Evolutionary conservation across 35 echinoderm and acorn worm species (phyloP), one percentile per base, ranked within the genome.

Genomic region (Lytechinus variegatus): DNA sequence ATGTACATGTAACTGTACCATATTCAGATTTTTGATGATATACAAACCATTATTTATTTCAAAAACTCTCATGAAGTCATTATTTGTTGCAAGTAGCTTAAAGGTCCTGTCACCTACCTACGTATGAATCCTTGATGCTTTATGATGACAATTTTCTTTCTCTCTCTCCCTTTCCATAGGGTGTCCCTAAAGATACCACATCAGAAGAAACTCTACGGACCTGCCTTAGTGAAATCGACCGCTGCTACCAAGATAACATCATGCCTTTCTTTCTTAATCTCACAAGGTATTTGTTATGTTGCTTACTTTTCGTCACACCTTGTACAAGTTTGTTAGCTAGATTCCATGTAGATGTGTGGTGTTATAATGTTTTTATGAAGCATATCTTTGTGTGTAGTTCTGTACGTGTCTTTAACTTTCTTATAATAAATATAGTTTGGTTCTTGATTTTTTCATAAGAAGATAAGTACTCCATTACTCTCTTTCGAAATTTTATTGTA

Each of bases 251-350:
- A 95, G 97, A 98, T 87, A 98, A 98, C 72, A 52, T 98, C 53
- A 97, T 98, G 97, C 97, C 97, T n/a, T 98, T 98, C 96, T 98
- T 98, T 94, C 95, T 98, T 7, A 98, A 98, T 79, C 93, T 98
- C 10, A 98, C 97, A 27, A 98, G 97, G 97, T 98, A 90, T 52
- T 51, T 54, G 9, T 52, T 14, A 90, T 52, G 52, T 90, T n/a
- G 16, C 66, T 21, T 72, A 5, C 16, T 24, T 79, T n/a, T 79
- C n/a, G 14, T 79, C 66, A 79, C 66, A 79, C 66, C 66, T 79
- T 79, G 19, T 79, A 79, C 3, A 24, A 24, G 21, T 79, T 24
- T 24, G 19, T 79, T 24, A 79, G 19, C 21, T 24, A n/a, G 5
- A 79, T 79, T 19, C 24, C 16, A 7, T 79, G 8, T 79, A 79